Evolutionary conservation across 1,140 invertebrate species (phyloP).

Genomic region (Drosophila ficusphila): DNA sequence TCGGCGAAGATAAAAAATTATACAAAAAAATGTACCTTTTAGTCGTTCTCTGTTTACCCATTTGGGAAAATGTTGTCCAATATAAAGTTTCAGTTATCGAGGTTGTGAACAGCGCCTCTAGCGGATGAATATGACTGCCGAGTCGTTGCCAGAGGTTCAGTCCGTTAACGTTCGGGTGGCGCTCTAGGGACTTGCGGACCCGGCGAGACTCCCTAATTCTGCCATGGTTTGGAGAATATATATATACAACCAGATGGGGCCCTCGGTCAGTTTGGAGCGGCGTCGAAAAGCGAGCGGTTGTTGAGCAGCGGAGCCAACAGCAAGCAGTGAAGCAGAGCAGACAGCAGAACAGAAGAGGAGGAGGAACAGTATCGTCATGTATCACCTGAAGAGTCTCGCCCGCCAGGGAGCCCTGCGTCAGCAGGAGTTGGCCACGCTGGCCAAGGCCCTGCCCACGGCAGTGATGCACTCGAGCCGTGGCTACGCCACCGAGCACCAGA

Average conservation of each 20-base stretch:
- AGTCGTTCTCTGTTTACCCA: too few species aligned
- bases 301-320: conserved; percentile 33
- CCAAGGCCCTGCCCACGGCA: conserved; percentile 85
- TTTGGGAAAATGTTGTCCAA: too few species aligned
- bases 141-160: too few species aligned
- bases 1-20: too few species aligned
- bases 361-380: conserved; percentile 68
- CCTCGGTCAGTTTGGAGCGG: conserved; percentile 60
- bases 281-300: conserved; percentile 65
- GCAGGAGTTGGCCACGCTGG: conserved; percentile 79
- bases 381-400: conserved; percentile 82
- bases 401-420: conserved; percentile 76
- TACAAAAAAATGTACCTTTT: too few species aligned
- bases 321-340: conserved; percentile 25
- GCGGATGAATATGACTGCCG: too few species aligned
- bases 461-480: conserved; percentile 85
- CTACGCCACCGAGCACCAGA: conserved; percentile 90
- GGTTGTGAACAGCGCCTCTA: too few species aligned
- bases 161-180: too few species aligned
- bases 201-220: too few species aligned
- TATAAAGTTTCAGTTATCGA: too few species aligned
- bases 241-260: neutral
- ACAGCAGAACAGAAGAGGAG: conserved; percentile 17
- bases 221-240: neutral
- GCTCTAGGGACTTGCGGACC: too few species aligned